phyloP scores from a whole-genome alignment of 64 coral and sea anemone species.

The Anthopleura sola region DNA sequence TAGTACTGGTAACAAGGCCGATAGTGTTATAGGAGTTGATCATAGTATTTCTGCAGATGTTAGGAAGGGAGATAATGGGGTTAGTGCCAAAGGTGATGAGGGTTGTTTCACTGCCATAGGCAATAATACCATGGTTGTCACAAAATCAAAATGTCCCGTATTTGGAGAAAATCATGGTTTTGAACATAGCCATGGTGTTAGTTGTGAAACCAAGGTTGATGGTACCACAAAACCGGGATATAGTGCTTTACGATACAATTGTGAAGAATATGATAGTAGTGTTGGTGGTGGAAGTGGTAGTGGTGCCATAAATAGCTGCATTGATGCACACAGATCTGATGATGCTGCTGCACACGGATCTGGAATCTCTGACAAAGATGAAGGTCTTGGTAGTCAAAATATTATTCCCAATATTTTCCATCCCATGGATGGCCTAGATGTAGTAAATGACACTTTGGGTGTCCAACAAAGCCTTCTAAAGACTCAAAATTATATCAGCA shows the following conservation, averaged over 20 bases:
- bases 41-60: no score
- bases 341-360: background rate
- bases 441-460: constrained; percentile 7
- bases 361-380: background rate
- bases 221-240: no score
- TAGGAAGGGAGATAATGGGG: no score
- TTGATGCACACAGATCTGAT: no score
- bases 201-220: background rate
- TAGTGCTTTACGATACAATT: no score
- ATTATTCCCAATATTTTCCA: background rate
- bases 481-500: background rate
- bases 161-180: no score
- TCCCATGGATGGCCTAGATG: constrained; percentile 50
- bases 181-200: background rate
- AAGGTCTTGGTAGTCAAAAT: background rate
- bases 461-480: background rate
- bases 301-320: background rate
- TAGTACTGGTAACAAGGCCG: background rate
- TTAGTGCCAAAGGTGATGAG: no score
- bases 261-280: background rate
- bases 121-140: no score
- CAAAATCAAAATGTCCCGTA: no score
- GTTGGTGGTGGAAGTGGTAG: background rate
- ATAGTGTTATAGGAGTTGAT: background rate
- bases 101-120: no score